These are phyloP conservation scores for Heterodera schachtii DNA, from an alignment of 1,140 invertebrate genomes.

Conservation along the genomic window DNA sequence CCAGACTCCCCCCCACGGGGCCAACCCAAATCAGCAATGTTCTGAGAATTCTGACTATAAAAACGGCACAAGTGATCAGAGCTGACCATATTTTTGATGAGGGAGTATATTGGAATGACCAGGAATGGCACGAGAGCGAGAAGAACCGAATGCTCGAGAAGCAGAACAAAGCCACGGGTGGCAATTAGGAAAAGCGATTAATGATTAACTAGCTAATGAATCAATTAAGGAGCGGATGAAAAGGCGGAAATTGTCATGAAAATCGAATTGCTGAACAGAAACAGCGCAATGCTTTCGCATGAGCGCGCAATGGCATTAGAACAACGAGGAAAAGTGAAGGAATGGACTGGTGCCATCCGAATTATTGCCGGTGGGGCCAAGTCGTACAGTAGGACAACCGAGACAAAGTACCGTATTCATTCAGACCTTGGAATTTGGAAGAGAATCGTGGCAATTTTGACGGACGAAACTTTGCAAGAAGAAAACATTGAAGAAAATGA, in stretches of 20 bases:
- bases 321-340: not conserved
- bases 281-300: not conserved
- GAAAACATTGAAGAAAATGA: not conserved
- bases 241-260: not conserved
- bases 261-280: not conserved
- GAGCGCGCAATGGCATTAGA: not conserved
- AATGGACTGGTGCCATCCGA: too few relatives aligned
- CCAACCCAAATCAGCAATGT: not conserved
- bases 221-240: not conserved
- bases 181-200: not conserved
- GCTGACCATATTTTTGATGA: not conserved
- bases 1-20: not conserved
- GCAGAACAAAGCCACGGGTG: not conserved
- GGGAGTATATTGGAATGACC: not conserved
- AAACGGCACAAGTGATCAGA: not conserved
- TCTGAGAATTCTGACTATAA: not conserved
- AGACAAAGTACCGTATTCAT: not conserved
- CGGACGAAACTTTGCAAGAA: too few relatives aligned
- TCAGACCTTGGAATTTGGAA: not conserved
- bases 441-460: not conserved
- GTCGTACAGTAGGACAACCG: too few relatives aligned
- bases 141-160: not conserved
- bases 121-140: not conserved
- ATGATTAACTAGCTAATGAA: not conserved
- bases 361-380: too few relatives aligned